Percentiles rank a stretch among this genome's conserved stretches.
Conservation (phyloP, 2,113 vertebrate genomes). For the Morone saxatilis region DNA sequence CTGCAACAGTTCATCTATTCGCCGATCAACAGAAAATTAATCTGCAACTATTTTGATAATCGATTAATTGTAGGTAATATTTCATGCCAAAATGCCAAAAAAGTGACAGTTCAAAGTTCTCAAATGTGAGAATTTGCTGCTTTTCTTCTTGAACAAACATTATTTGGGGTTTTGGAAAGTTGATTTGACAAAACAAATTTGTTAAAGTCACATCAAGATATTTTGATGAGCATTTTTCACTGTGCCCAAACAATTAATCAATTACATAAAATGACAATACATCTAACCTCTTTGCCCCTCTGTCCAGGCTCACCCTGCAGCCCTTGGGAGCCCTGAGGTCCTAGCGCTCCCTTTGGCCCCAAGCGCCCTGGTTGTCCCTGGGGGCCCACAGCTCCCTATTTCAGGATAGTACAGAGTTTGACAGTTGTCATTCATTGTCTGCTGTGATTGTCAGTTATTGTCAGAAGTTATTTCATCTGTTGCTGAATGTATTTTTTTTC, state of each 20-base stretch:
- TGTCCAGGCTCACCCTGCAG: constrained; percentile 73
- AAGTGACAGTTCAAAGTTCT: not conserved
- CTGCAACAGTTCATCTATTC: not conserved
- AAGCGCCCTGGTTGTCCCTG: constrained; percentile 71
- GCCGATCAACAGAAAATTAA: not conserved
- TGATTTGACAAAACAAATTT: not conserved
- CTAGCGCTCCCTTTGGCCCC: constrained; percentile 77
- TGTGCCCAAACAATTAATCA: not conserved
- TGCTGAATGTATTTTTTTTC: not conserved
- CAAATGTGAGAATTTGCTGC: not conserved
- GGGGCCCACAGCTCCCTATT: constrained; percentile 81
- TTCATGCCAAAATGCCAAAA: not conserved
- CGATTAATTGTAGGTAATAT: not conserved
- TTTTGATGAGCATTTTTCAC: not conserved
- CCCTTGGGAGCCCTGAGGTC: constrained; percentile 79
- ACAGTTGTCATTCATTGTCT: not conserved
- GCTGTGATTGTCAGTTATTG: not conserved
- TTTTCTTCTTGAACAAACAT: not conserved
- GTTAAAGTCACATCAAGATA: not conserved
- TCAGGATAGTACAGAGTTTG: not conserved
- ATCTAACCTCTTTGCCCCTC: constrained; percentile 84
- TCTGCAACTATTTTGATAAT: not conserved
- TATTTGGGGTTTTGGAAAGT: not conserved
- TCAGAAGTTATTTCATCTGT: not conserved
- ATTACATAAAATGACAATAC: not conserved